Base-by-base conservation (phyloP, 2,888 invertebrate genomes). In the Protonemura montana region DNA sequence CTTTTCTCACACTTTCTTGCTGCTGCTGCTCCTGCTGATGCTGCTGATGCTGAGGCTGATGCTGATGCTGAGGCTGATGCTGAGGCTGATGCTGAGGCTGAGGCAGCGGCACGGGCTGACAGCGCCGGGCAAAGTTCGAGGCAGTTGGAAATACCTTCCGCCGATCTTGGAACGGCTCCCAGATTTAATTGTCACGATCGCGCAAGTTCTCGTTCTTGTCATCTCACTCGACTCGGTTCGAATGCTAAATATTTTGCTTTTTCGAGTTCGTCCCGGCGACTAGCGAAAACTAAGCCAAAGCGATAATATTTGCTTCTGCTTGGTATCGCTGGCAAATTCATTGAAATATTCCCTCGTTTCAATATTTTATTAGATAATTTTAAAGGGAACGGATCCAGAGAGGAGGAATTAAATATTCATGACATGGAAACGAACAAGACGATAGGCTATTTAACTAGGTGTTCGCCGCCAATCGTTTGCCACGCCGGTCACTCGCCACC, bases 341-440 rank as follows among this genome's bases (percentile, higher is more conserved):
- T 78, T 28, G 78, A 78, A 78, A 78, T 27, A 27, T 78, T 78
- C 78, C 78, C 29, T 85, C 86, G 84, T 86, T 86, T 87, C 87
- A 87, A 87, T 87, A 87, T 87, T 87, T 87, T 87, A 87, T 87
- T 87, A 87, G 87, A 87, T 87, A 87, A 87, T 87, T 87, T 87
- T 86, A 85, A 86, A 87, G 85, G 87, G 83, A 87, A 87, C 82
- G 85, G 87, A 87, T 87, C 87, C 83, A 80, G 87, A 30, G 78
- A 26, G 28, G 25, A 78, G 28, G 27, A 78, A 78, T 78, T 26
- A 78, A 78, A 26, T 78, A 78, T 78, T 78, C 78, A 78, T 28
- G 78, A 59, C 21, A 59, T 59, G 59, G 59, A 59, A 59, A 59
- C 59, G 59, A 59, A 59, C 16, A 59, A 10, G 59, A 59, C 59